Evolutionary conservation across 2,113 vertebrate genomes (phyloP).

Genomic region (Maylandia zebra): DNA sequence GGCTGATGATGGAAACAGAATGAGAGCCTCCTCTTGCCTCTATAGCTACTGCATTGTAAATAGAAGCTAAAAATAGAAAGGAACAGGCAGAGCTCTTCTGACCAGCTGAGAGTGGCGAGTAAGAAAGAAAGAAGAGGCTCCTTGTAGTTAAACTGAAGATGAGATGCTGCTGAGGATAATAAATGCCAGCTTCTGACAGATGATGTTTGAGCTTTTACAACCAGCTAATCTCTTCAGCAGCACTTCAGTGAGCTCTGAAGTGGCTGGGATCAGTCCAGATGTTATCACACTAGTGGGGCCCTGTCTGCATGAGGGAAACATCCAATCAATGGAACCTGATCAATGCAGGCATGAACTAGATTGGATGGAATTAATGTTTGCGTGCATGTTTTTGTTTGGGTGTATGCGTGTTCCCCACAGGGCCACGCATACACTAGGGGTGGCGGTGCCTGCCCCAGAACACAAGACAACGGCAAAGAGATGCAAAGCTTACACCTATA

Average conservation of each 20-base stretch:
- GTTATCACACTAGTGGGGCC: not conserved
- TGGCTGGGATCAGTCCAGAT: not conserved
- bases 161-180: constrained; percentile 13
- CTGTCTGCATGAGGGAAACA: not conserved
- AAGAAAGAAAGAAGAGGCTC: constrained; percentile 8
- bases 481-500: not conserved
- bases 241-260: not conserved
- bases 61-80: constrained; percentile 66
- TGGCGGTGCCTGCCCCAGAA: not conserved
- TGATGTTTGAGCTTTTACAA: constrained; percentile 23
- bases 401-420: not conserved
- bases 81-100: constrained; percentile 48
- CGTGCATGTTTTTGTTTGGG: not conserved
- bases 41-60: constrained; percentile 61
- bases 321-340: constrained; percentile 12
- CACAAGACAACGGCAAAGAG: not conserved
- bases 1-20: constrained; percentile 15
- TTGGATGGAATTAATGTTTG: not conserved
- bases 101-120: constrained; percentile 32
- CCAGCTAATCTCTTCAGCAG: not conserved
- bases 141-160: not conserved
- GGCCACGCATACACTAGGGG: not conserved
- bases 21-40: constrained; percentile 29
- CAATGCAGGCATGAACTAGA: constrained; percentile 1
- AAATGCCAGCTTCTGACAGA: not conserved